Conservation (phyloP, 1,140 invertebrate species). For the Drosophila subobscura region DNA sequence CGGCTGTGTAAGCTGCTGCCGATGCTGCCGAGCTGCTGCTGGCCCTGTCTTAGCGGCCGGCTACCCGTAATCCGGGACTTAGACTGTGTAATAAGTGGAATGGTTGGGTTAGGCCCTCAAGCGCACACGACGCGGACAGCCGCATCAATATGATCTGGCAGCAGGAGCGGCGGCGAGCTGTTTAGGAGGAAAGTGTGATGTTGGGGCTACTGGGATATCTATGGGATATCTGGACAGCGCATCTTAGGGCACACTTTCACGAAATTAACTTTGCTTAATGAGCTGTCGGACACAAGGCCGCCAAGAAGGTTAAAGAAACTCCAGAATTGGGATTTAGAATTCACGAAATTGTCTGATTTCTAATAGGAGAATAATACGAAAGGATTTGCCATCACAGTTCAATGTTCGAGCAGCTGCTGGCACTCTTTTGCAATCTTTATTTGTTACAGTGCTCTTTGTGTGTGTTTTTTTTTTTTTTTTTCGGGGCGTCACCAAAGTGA, state of each 20-base stretch:
- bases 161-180: neutral
- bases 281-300: no score
- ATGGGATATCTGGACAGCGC: constrained; percentile 17
- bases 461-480: constrained; percentile 2
- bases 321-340: neutral
- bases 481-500: constrained; percentile 58
- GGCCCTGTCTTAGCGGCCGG: neutral
- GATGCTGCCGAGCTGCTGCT: constrained; percentile 7
- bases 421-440: constrained; percentile 19
- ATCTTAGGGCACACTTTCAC: constrained; percentile 17
- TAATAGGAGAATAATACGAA: no score
- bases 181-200: constrained; percentile 43
- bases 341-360: no score
- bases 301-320: neutral
- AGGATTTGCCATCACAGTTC: neutral
- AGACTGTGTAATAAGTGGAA: constrained; percentile 51
- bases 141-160: constrained; percentile 14
- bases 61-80: constrained; percentile 50
- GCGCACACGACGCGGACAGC: constrained; percentile 31
- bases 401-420: neutral
- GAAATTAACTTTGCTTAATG: constrained; percentile 10
- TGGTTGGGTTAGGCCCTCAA: constrained; percentile 44
- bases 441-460: constrained; percentile 2
- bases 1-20: constrained; percentile 40
- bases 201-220: constrained; percentile 41